Conservation (phyloP, 2,113 vertebrate genomes). For the Xenotilapia leptura region DNA sequence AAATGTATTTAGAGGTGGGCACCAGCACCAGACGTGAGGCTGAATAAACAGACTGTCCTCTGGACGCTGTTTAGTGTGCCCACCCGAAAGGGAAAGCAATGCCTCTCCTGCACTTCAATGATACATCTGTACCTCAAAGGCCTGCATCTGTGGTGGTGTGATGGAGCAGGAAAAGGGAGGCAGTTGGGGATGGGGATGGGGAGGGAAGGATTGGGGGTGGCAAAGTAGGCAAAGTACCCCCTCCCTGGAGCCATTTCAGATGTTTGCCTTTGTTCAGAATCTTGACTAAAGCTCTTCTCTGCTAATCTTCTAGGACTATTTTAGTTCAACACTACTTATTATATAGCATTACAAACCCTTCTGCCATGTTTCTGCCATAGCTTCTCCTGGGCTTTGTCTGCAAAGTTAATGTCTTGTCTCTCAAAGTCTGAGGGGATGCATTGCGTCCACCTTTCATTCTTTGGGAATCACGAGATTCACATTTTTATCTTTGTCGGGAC, state of each 20-base stretch:
- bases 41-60: not conserved
- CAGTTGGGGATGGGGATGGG: not conserved
- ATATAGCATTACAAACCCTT: not conserved
- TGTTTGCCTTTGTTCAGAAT: not conserved
- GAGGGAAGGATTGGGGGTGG: not conserved
- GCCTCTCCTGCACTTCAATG: not conserved
- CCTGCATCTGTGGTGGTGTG: not conserved
- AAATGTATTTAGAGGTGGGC: not conserved
- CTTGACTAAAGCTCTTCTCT: not conserved
- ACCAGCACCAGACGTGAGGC: not conserved
- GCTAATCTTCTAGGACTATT: not conserved
- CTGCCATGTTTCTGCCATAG: not conserved
- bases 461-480: not conserved
- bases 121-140: not conserved
- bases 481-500: not conserved
- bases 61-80: not conserved
- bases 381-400: not conserved
- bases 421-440: not conserved
- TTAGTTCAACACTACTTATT: not conserved
- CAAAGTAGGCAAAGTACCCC: not conserved
- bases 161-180: not conserved
- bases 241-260: not conserved
- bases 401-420: not conserved
- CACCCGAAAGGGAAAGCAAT: not conserved
- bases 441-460: not conserved